Conservation (phyloP, 2,888 invertebrate genomes). For the Agrenia bidenticulata region DNA sequence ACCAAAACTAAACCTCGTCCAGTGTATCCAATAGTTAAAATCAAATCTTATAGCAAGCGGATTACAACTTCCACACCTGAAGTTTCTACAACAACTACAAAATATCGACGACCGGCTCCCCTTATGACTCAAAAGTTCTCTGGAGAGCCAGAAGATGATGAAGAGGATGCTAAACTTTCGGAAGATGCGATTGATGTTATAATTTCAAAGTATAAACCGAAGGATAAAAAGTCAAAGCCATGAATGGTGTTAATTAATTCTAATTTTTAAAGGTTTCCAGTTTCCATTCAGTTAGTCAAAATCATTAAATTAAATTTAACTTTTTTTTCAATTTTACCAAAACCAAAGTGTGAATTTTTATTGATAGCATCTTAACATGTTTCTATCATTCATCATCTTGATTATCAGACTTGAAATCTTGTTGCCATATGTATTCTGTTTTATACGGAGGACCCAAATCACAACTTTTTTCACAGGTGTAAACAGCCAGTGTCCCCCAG, state of each 20-base stretch:
- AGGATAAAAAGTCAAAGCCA: constrained; percentile 1
- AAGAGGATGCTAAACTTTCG: constrained; percentile 24
- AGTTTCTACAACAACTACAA: background rate
- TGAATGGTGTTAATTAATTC: background rate
- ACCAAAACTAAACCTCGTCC: constrained; percentile 8
- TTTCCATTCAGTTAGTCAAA: no score
- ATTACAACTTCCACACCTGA: background rate
- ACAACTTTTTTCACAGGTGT: constrained; percentile 82
- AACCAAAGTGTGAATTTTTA: no score
- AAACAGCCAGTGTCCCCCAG: constrained; percentile 86
- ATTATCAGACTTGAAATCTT: constrained; percentile 63
- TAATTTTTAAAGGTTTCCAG: no score
- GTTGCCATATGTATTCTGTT: constrained; percentile 78
- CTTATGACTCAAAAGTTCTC: constrained; percentile 17
- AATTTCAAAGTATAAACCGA: constrained; percentile 16
- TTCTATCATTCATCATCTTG: constrained; percentile 18
- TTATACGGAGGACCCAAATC: constrained; percentile 67
- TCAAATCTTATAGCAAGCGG: background rate
- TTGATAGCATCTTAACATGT: background rate
- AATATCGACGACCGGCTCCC: constrained; percentile 1
- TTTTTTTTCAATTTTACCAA: no score
- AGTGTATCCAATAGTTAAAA: constrained; percentile 7
- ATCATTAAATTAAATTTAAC: no score
- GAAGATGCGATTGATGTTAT: constrained; percentile 24
- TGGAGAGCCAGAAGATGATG: constrained; percentile 30